phyloP scores from a whole-genome alignment of 2,113 vertebrate genomes.

The Symphodus melops region DNA sequence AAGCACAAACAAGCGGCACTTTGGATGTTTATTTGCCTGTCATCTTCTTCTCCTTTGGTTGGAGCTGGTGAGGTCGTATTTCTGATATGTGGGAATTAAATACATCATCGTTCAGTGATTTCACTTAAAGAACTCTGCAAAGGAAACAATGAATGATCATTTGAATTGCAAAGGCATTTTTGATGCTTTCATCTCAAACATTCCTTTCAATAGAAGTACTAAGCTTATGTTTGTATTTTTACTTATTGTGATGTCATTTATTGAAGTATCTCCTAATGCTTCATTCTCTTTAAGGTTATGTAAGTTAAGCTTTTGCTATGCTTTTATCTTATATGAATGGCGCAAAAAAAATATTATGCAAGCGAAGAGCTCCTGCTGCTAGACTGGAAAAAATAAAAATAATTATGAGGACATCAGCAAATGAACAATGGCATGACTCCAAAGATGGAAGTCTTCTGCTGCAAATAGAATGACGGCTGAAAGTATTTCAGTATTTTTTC shows the following conservation, averaged over 20 bases:
- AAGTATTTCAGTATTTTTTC: neutral
- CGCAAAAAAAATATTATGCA: neutral
- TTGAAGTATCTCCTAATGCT: neutral
- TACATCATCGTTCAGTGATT: neutral
- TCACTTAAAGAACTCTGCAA: neutral
- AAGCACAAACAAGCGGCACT: neutral
- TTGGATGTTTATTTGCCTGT: neutral
- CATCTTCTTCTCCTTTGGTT: too few species aligned
- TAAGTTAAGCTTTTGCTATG: neutral
- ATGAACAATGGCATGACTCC: neutral
- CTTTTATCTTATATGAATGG: neutral
- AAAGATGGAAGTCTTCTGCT: neutral
- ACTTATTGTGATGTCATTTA: neutral
- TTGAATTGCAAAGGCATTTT: neutral
- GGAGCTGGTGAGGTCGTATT: neutral
- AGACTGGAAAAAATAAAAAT: neutral
- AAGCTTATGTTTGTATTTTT: neutral
- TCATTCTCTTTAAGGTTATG: neutral
- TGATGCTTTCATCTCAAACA: neutral
- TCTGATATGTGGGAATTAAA: neutral
- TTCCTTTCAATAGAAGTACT: neutral
- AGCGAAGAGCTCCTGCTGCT: neutral
- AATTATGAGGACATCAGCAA: neutral
- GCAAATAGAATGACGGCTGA: neutral
- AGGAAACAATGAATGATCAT: neutral